Conservation (phyloP, 2,113 vertebrate genomes). For the Antidorcas marsupialis region DNA sequence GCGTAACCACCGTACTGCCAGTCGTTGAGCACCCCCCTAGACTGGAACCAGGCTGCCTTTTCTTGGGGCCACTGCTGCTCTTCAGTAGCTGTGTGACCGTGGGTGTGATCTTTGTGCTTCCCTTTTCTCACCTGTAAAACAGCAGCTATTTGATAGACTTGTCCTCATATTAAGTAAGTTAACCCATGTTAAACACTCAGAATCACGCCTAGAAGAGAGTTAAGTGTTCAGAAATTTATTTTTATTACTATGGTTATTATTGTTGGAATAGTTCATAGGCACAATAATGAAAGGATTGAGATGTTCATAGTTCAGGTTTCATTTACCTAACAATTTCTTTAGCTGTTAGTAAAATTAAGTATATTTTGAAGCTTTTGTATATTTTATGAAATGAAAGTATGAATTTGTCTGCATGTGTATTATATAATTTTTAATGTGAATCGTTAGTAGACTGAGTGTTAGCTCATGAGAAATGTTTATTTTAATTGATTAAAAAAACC, state of each 20-base stretch:
- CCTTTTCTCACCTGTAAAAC: not conserved
- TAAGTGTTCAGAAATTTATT: not conserved
- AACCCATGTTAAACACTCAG: not conserved
- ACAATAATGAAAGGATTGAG: not conserved
- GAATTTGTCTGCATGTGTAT: not conserved
- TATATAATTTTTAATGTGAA: conserved; percentile 7
- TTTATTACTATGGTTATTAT: not conserved
- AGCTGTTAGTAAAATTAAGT: not conserved
- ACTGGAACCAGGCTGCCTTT: too few relatives aligned
- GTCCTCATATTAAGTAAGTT: not conserved
- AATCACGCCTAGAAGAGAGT: not conserved
- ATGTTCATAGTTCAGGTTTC: not conserved
- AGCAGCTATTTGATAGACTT: not conserved
- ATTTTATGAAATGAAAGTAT: conserved; percentile 29
- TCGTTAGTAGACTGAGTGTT: not conserved
- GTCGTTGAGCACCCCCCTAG: not conserved
- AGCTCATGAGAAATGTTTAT: not conserved
- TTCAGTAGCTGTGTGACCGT: not conserved
- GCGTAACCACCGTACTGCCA: not conserved
- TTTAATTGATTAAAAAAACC: not conserved
- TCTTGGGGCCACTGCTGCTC: not conserved
- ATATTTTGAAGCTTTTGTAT: not conserved
- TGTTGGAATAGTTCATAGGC: not conserved
- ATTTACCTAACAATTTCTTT: not conserved
- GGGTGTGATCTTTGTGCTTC: not conserved